Evolutionary conservation across 2,797 vertebrate species (phyloP), one percentile per base, ranked within the genome.

Genomic region (Limnodromus scolopaceus): DNA sequence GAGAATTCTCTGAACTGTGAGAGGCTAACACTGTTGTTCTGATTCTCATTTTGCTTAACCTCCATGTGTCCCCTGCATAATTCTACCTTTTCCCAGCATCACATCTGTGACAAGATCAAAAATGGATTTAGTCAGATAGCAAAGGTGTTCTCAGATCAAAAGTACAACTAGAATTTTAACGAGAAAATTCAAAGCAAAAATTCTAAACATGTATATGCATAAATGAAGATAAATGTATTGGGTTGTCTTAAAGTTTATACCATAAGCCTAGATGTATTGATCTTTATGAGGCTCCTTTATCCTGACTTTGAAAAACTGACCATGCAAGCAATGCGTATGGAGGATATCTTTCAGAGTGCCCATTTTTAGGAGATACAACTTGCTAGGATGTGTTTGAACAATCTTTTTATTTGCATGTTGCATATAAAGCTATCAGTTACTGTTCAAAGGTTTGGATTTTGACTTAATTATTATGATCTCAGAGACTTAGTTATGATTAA

Each of bases 51-150:
- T 75, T 87, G 61, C 48, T 94, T 95, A 77, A 95, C 96, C 91
- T 96, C 64, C 17, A 14, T 7, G 14, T 57, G 75, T 89, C 71
- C 89, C 32, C 38, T 95, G 89, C 61, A 83, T 96, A 92, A 92
- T 85, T 82, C 78, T 91, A 20, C 75, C 57, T 91, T 91, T 85
- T 75, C 13, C 18, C 13, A 68, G 87, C 72, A 94, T 94, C 91
- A 93, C n/a, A 83, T 71, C 61, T 64, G 9, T 93, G 95, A 94
- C 93, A 94, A 81, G 89, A 92, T 92, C 78, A 94, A 91, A 94
- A 96, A 92, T 94, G 60, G 68, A 91, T 94, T 72, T 87, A 80
- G 91, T 95, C 92, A 91, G 92, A 64, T 69, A 93, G 75, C 61
- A 95, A 68, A 91, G 68, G 75, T 80, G 65, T 92, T 94, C 81